phyloP scores from a whole-genome alignment of 2,888 invertebrate genomes.

The Meiosimyza platycephala region DNA sequence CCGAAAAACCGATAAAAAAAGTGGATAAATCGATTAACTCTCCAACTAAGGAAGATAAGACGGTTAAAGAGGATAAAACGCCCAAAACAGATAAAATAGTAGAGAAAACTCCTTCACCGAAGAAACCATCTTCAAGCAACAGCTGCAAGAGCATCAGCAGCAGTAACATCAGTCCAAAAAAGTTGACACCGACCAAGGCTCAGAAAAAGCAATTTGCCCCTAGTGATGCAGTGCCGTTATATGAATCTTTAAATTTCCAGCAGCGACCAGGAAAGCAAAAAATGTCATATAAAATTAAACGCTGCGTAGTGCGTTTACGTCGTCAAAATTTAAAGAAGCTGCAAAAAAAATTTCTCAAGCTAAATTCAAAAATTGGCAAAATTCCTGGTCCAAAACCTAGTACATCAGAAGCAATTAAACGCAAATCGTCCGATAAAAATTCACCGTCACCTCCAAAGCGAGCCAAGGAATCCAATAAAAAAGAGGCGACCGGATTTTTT shows the following conservation, averaged over 20 bases:
- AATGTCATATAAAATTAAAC: conserved; percentile 35
- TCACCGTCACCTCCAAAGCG: background rate
- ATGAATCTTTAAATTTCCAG: no score
- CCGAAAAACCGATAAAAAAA: no score
- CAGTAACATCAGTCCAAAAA: conserved; percentile 15
- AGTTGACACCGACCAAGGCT: conserved; percentile 47
- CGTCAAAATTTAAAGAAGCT: conserved; percentile 43
- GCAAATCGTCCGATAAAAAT: background rate
- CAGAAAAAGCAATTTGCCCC: conserved; percentile 49
- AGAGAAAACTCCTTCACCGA: no score
- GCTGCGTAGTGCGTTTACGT: conserved; percentile 44
- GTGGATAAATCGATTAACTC: no score
- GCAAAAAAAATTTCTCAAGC: conserved; percentile 30
- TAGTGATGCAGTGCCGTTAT: background rate
- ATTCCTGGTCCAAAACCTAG: no score
- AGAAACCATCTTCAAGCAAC: no score
- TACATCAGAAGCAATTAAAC: background rate
- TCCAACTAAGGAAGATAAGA: no score
- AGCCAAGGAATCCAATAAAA: conserved; percentile 16
- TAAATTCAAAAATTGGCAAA: conserved; percentile 1
- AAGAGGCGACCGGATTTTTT: conserved; percentile 39
- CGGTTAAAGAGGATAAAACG: no score
- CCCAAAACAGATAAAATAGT: no score
- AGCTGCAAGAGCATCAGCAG: no score
- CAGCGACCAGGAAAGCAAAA: conserved; percentile 21